Evolutionary conservation across 2,888 invertebrate species (phyloP).

Genomic region (Timema podura): DNA sequence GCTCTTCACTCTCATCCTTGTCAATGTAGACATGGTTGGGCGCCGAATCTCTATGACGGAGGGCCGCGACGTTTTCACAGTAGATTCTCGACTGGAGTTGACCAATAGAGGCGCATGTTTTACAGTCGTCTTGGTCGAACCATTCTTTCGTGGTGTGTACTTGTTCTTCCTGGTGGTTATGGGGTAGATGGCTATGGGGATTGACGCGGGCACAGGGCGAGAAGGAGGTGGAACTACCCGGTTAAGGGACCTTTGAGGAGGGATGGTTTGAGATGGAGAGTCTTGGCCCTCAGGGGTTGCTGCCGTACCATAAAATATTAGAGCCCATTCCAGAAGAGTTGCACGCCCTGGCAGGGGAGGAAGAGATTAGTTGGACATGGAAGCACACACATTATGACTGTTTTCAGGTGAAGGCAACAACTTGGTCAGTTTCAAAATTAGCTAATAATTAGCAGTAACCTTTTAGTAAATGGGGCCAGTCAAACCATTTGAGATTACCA

Average conservation of each 20-base stretch:
- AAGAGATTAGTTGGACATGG: slow-evolving; percentile 13
- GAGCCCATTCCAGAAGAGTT: slow-evolving; percentile 87
- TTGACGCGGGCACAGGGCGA: slow-evolving; percentile 28
- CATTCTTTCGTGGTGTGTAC: background rate
- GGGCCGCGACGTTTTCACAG: slow-evolving; percentile 6
- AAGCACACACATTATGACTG: background rate
- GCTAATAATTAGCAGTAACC: too few species aligned
- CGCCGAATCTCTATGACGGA: slow-evolving; percentile 18
- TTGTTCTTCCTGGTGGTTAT: slow-evolving; percentile 36
- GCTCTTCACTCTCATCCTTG: slow-evolving; percentile 13
- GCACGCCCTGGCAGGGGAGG: slow-evolving; percentile 65
- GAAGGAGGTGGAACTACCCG: slow-evolving; percentile 29
- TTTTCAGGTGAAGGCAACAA: too few species aligned
- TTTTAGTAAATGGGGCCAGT: too few species aligned
- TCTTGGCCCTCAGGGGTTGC: slow-evolving; percentile 46
- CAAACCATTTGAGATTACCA: too few species aligned
- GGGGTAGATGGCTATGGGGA: slow-evolving; percentile 44
- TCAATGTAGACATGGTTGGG: slow-evolving; percentile 16
- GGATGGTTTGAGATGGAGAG: slow-evolving; percentile 31
- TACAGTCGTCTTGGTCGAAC: slow-evolving; percentile 6
- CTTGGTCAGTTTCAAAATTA: too few species aligned
- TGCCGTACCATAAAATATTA: slow-evolving; percentile 87
- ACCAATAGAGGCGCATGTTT: background rate
- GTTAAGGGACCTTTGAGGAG: slow-evolving; percentile 22
- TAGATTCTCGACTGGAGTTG: background rate